Evolutionary conservation across 1,140 invertebrate species (phyloP), one percentile per base, ranked within the genome.

Genomic region (Ceratina calcarata): DNA sequence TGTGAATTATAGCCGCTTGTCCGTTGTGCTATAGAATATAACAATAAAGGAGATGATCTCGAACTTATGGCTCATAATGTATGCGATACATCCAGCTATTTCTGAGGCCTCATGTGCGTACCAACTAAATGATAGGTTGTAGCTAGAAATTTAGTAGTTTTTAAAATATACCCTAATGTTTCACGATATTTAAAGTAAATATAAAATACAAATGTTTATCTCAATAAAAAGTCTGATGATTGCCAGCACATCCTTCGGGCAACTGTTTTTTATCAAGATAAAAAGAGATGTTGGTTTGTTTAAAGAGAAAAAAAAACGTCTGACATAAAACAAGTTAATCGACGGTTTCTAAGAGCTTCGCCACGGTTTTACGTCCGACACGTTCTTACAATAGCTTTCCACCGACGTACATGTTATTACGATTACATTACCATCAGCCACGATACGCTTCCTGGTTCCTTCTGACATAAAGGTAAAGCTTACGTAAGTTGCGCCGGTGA

Each of bases 371-470:
- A 10, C 18, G 24, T 69, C 51, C 22, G 45, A 20, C 27, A 51
- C 61, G 45, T 65, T 68, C 22, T 24, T 24, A 57, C 22, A 68
- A 68, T 57, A 32, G 45, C 74, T 69, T 77, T 68, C 65, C 74
- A 69, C 58, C 22, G 6, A 51, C 24, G 66, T 62, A 77, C 74
- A 15, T 69, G 66, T 77, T 77, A 77, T 77, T 77, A 77, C 74
- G 74, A 77, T 77, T 68, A 68, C 74, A 77, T 77, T 69, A 69
- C 65, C 74, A 10, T 60, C 64, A 22, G 74, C 22, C 57, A 53
- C 74, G 74, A 77, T 57, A 68, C 72, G 62, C 78, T 80, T 80
- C 78, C 78, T 80, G 65, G 78, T 80, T 80, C 71, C 78, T 80
- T 51, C 71, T 80, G 64, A 61, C 69, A 67, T 77, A 68, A 68